A percentile compares a stretch with the other conserved stretches of the same genome.
Evolutionary conservation across 2,113 vertebrate genomes (phyloP).

Genomic region (Collichthys lucidus): DNA sequence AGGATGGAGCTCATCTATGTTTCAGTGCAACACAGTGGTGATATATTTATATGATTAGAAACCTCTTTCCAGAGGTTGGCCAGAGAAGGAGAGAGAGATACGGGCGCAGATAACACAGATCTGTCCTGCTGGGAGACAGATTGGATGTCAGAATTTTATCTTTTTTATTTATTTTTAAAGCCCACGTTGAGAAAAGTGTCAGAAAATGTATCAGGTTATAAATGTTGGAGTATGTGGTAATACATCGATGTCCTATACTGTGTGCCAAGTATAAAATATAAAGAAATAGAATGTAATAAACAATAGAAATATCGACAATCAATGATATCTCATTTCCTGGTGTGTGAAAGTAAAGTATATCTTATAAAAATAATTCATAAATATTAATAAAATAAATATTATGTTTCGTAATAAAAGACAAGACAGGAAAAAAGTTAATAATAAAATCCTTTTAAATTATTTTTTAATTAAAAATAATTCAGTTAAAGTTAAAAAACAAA

Average conservation of each 20-base stretch:
- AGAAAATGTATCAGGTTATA: background rate
- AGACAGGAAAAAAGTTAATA: background rate
- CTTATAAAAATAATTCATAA: no score
- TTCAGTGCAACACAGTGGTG: constrained; percentile 29
- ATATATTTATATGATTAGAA: constrained; percentile 57
- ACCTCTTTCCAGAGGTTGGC: constrained; percentile 49
- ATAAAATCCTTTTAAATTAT: no score
- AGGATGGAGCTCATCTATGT: constrained; percentile 37
- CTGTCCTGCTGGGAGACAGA: constrained; percentile 38
- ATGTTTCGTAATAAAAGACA: background rate
- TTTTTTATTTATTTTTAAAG: constrained; percentile 7
- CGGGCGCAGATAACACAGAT: constrained; percentile 36
- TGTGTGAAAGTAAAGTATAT: no score
- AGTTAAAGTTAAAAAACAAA: background rate
- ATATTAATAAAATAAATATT: no score
- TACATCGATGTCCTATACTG: background rate
- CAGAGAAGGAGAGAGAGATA: constrained; percentile 25
- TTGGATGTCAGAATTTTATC: constrained; percentile 27
- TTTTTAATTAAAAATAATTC: no score
- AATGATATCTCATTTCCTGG: background rate
- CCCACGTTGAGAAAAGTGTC: background rate
- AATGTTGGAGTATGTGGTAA: background rate
- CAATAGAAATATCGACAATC: no score
- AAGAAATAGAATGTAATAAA: no score
- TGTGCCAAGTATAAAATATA: background rate